A percentile compares a stretch with the other conserved stretches of the same genome.
Conservation (phyloP, 2,888 invertebrate genomes). For the Apoda limacodes region DNA sequence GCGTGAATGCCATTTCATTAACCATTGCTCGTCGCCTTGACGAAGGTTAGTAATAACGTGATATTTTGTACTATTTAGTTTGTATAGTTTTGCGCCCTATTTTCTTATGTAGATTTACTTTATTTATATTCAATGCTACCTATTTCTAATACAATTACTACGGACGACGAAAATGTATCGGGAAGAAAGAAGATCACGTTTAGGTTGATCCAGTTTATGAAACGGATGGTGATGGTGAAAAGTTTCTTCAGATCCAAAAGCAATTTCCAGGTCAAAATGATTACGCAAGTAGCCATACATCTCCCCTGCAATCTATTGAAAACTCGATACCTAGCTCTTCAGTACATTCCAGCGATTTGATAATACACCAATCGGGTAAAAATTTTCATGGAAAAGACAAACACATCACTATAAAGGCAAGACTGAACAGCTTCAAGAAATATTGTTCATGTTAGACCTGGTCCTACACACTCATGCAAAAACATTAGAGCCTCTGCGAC, state of each 20-base stretch:
- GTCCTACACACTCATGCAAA: too few relatives aligned
- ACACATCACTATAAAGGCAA: too few relatives aligned
- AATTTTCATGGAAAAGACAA: too few relatives aligned
- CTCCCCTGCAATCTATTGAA: too few relatives aligned
- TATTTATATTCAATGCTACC: not conserved
- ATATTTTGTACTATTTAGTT: not conserved
- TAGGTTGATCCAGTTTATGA: not conserved
- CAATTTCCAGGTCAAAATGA: not conserved
- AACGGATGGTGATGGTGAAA: not conserved
- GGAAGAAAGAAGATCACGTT: not conserved
- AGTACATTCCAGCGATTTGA: too few relatives aligned
- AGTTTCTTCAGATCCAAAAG: not conserved
- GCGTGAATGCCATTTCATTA: conserved; percentile 6
- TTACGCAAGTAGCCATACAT: too few relatives aligned
- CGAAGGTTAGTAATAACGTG: not conserved
- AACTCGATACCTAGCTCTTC: too few relatives aligned
- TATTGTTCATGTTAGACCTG: too few relatives aligned
- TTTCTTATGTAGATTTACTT: not conserved
- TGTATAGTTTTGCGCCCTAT: too few relatives aligned
- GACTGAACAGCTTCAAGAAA: too few relatives aligned
- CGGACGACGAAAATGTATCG: not conserved
- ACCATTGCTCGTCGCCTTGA: conserved; percentile 7
- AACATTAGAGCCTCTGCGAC: too few relatives aligned
- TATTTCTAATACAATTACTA: not conserved
- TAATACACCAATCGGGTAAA: too few relatives aligned